Evolutionary conservation across 1,140 invertebrate species (phyloP).

Genomic region (Drosophila tristis): DNA sequence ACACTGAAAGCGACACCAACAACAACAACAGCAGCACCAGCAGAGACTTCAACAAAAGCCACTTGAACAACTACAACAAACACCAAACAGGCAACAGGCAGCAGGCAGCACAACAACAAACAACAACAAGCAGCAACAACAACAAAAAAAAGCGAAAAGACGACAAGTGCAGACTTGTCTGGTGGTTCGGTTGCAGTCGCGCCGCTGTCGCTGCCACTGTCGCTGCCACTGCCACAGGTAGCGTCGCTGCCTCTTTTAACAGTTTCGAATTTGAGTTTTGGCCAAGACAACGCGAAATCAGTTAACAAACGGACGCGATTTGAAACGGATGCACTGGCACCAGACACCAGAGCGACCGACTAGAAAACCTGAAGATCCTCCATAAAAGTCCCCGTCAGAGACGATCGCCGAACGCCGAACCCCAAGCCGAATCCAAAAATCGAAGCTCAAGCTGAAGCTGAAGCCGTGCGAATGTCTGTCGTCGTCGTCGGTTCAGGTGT

Average conservation of each 20-base stretch:
- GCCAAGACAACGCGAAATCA: constrained; percentile 81
- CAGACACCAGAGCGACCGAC: constrained; percentile 9
- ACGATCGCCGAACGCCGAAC: constrained; percentile 5
- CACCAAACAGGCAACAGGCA: constrained; percentile 8
- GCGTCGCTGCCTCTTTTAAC: constrained; percentile 43
- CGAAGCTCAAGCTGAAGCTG: constrained; percentile 1
- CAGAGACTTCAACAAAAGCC: constrained; percentile 1
- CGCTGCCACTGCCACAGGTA: constrained; percentile 30
- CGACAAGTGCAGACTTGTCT: constrained; percentile 66
- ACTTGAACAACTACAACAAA: constrained; percentile 36
- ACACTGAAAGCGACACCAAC: not conserved
- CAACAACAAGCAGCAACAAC: constrained; percentile 28
- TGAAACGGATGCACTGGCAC: constrained; percentile 73
- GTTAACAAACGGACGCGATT: constrained; percentile 83
- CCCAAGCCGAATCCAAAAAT: constrained; percentile 7
- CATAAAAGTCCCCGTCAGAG: constrained; percentile 36
- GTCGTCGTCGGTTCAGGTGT: constrained; percentile 40
- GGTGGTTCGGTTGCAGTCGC: constrained; percentile 66
- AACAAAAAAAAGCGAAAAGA: constrained; percentile 72
- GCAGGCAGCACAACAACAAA: constrained; percentile 1
- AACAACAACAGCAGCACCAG: constrained; percentile 6
- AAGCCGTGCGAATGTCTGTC: constrained; percentile 62
- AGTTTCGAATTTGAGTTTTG: constrained; percentile 77
- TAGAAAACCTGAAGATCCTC: constrained; percentile 41
- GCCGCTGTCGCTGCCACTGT: constrained; percentile 27